Base-by-base conservation (phyloP, 2,797 vertebrate genomes). In the Hippopotamyrus pictus region DNA sequence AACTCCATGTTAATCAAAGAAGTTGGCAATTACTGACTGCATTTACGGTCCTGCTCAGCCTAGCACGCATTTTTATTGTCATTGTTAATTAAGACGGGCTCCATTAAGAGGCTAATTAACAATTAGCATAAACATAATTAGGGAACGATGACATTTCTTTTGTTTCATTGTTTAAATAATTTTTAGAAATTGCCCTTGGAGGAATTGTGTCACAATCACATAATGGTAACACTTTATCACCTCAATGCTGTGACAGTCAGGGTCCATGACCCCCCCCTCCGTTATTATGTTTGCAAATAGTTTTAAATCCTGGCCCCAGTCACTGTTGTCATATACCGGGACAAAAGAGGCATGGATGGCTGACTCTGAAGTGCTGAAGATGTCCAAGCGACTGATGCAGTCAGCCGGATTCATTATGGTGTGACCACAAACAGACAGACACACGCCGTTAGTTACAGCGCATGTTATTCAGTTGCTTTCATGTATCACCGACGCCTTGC, bases 91-190 rank as follows among this genome's bases (percentile, higher is more conserved):
- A 97, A 97, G 96, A 98, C 94, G 95, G 96, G 96, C 96, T 95
- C 96, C 97, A 98, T 98, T 98, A 97, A 96, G 93, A 94, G 92
- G 92, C 97, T 98, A 99, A 99, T 99, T 98, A 99, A 98, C 97
- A 99, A 99, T 99, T 99, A 98, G 97, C 97, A 98, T 98, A 98
- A 98, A 98, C 97, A 98, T 98, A 98, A 99, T 98, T 98, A 99
- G 97, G 93, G 92, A 95, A 96, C 91, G 94, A 93, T 98, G 98
- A 98, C 97, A 99, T 99, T 99, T 98, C 97, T 96, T 96, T 96
- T 95, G 95, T 95, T 95, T 96, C 95, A 96, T 98, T 98, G 98
- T 99, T 97, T 94, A 97, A 98, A 97, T 98, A 95, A 98, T 99
- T 98, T 97, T 97, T 97, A 94, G 96, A 97, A 98, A 98, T 97